Evolutionary conservation across 2,888 invertebrate species (phyloP).

Genomic region (Mythimna ferrago): DNA sequence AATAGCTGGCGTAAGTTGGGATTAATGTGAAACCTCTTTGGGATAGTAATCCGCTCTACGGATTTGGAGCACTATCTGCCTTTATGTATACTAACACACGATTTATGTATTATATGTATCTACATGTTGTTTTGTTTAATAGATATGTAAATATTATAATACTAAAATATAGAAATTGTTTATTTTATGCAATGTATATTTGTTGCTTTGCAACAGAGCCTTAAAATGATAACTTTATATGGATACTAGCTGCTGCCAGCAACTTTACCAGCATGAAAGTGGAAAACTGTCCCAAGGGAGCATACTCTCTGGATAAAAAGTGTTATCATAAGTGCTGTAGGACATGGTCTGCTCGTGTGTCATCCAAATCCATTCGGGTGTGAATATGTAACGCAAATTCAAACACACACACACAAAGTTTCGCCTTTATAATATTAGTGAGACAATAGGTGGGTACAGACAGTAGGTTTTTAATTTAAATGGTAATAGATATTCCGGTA

Average conservation of each 20-base stretch:
- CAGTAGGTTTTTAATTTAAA: neutral
- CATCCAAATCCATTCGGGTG: too few species aligned
- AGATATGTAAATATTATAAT: slow-evolving; percentile 3
- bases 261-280: too few species aligned
- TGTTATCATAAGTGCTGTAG: too few species aligned
- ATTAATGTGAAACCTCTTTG: slow-evolving; percentile 51
- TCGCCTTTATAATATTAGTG: too few species aligned
- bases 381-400: too few species aligned
- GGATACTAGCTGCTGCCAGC: too few species aligned
- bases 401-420: too few species aligned
- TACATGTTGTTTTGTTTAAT: slow-evolving; percentile 10
- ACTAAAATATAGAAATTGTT: neutral
- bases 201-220: neutral
- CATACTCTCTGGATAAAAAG: too few species aligned
- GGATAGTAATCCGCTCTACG: slow-evolving; percentile 39
- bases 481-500: too few species aligned
- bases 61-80: slow-evolving; percentile 26
- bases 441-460: too few species aligned
- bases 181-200: neutral
- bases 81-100: slow-evolving; percentile 13
- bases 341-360: too few species aligned
- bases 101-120: neutral
- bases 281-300: too few species aligned
- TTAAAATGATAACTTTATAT: neutral
- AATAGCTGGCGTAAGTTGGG: slow-evolving; percentile 50